Conservation (phyloP, 2,888 invertebrate genomes). For the Philereme transversata region DNA sequence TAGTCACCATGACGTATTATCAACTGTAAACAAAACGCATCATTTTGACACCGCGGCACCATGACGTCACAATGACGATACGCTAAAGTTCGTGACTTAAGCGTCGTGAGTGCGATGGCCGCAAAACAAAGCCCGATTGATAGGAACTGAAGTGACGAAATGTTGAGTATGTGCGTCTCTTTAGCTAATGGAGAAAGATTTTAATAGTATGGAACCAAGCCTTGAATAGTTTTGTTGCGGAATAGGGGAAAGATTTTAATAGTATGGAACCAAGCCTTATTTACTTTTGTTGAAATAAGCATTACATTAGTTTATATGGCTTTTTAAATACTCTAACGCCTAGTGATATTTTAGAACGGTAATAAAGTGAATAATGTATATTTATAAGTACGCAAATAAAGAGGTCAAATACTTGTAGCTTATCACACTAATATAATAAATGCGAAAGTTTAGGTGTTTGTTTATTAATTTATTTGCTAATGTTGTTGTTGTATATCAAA, state of each 20-base stretch:
- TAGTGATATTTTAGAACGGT: too few species aligned
- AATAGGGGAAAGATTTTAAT: too few species aligned
- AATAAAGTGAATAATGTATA: too few species aligned
- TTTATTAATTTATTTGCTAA: too few species aligned
- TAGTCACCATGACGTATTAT: not conserved
- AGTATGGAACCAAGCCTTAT: too few species aligned
- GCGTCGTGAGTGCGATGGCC: slow-evolving; percentile 70
- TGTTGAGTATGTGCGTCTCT: slow-evolving; percentile 50
- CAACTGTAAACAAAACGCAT: slow-evolving; percentile 4
- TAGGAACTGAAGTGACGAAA: slow-evolving; percentile 67
- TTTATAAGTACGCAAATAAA: not conserved
- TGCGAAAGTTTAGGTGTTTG: too few species aligned
- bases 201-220: slow-evolving; percentile 39
- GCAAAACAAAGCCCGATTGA: slow-evolving; percentile 78
- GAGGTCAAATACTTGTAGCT: not conserved
- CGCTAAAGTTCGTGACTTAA: slow-evolving; percentile 47
- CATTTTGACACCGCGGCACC: slow-evolving; percentile 4
- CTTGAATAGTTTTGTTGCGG: not conserved
- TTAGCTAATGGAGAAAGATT: slow-evolving; percentile 55
- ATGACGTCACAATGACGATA: slow-evolving; percentile 20
- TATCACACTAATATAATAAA: too few species aligned
- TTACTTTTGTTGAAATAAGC: too few species aligned
- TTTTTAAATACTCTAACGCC: too few species aligned
- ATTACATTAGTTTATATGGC: too few species aligned
- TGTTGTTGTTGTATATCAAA: too few species aligned